Base-by-base conservation (phyloP, 2,888 invertebrate species). In the Zeuzera pyrina region DNA sequence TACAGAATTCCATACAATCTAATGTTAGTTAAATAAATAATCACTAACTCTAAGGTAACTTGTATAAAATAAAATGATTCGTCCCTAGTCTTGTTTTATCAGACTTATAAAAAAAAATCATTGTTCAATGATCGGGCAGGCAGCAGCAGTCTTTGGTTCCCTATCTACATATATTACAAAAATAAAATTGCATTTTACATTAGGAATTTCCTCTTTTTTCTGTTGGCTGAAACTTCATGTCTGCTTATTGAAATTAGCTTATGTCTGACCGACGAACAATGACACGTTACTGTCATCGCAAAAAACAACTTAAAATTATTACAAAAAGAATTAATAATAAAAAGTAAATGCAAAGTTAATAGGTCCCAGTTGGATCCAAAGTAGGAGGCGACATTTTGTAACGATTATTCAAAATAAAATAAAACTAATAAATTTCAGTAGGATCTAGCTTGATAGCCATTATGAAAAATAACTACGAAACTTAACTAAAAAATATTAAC, bases 31-130 rank as follows among this genome's bases (percentile, higher is more conserved):
- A 79, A 81, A 79, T 79, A 81, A 79, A 77, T 76, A 35, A 72
- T 73, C 46, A 52, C 77, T 77, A 74, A 77, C 14, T 36, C 62
- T 71, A 79, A 67, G 79, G 79, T 81, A 81, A 81, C 78, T 81
- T 76, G 58, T 71, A 79, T 78, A 78, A 77, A 74, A 73, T 74
- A 78, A 64, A 48, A 47, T 57, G 62, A 57, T 60, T 64, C 42
- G 58, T 56, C 59, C 14, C 13, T 53, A 60, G 59, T 64, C 62
- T 43, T 51, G 49, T 47, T 43, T 52, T n/a, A n/a, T 45, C 54
- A 65, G 67, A 68, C 66, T 52, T 47, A 36, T 42, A 47, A 53
- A 51, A n/a, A n/a, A n/a, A 28, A 16, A 33, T 29, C 51, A 45
- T 42, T 38, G 42, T 46, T 41, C 39, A 41, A 45, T 51, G 47